Evolutionary conservation across 1,140 invertebrate genomes (phyloP), one percentile per base, ranked within the genome.

Genomic region (Thaumatotibia leucotreta): DNA sequence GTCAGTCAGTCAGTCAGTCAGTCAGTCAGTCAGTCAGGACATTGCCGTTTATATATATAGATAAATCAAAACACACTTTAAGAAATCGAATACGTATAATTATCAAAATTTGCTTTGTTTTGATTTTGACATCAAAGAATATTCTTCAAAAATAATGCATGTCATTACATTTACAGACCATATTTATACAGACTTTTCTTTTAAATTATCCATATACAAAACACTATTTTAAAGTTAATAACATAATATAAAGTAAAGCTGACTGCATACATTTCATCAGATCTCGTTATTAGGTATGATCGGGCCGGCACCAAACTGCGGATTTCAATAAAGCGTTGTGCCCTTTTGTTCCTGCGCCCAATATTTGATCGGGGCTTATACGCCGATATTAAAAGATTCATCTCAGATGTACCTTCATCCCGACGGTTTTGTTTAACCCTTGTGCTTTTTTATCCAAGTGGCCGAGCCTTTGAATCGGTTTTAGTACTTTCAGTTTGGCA

Each of bases 321-420:
- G 84, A 84, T 86, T 86, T 86, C 82, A 86, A 86, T 86, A 86
- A 83, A 83, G 81, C 80, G 69, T 70, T 74, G 74, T 75, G 83
- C 82, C 84, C 84, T 86, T 86, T 86, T 81, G 84, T 83, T 83
- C 81, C 77, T 83, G 82, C 77, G n/a, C 52, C 79, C 82, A 86
- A 84, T 86, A 86, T 86, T 84, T 84, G 83, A 84, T 73, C 76
- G 67, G 67, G 66, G 77, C 77, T 78, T 71, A 73, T 73, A 63
- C 66, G 61, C 65, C 67, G 77, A 86, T 86, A 86, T 86, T 86
- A 86, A 86, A 86, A 83, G 75, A 84, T 83, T 86, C 82, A 86
- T 86, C 81, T 84, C 77, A 77, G 75, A 84, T 84, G 77, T 81
- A 73, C 68, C 74, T 61, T 54, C 74, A 71, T 76, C 74, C 79